Evolutionary conservation across 2,113 vertebrate species (phyloP).

Genomic region (Lanius collurio): DNA sequence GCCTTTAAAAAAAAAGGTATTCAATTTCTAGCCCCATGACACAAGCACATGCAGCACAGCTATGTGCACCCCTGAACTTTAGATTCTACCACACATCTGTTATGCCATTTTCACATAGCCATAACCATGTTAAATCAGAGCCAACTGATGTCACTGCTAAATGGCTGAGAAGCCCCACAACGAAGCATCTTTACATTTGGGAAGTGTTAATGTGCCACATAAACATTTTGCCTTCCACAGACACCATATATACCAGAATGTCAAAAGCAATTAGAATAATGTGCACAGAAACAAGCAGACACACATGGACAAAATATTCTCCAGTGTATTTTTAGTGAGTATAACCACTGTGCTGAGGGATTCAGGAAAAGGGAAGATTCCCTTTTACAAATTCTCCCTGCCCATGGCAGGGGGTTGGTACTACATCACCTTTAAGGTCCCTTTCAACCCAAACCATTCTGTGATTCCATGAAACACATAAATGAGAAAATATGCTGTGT

Average conservation of each 20-base stretch:
- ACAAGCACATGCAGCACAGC: neutral
- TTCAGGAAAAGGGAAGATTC: neutral
- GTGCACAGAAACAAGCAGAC: neutral
- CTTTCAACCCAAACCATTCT: neutral
- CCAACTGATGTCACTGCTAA: neutral
- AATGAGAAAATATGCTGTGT: neutral
- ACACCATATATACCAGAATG: neutral
- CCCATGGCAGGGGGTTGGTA: neutral
- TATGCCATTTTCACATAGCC: neutral
- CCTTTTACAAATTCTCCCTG: neutral
- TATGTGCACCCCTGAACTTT: neutral
- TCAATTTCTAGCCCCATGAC: rapidly evolving
- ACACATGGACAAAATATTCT: neutral
- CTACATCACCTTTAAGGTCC: neutral
- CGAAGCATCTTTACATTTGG: neutral
- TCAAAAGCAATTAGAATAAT: neutral
- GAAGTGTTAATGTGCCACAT: slow-evolving; percentile 17
- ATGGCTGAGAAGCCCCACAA: neutral
- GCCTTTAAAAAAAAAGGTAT: neutral
- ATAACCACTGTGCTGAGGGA: neutral
- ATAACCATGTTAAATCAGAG: slow-evolving; percentile 7
- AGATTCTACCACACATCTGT: neutral
- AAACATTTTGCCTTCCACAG: slow-evolving; percentile 38
- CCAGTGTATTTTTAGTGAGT: neutral
- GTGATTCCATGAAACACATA: neutral